Base-by-base conservation (phyloP, 2,113 vertebrate genomes). In the Castor canadensis region DNA sequence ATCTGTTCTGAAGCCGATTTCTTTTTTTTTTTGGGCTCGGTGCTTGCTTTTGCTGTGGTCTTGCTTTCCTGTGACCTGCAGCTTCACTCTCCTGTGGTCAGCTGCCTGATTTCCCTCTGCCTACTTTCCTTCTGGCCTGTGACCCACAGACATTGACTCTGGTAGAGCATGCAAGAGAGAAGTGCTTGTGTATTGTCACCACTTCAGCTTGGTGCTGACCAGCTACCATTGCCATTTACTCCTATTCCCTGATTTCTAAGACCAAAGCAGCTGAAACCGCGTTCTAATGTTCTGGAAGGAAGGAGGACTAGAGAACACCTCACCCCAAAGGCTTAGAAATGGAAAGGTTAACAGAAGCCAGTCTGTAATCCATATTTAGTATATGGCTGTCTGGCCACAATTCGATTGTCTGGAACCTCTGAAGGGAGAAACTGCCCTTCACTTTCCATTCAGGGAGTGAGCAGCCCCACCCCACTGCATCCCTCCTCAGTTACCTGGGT, bases 301-400 rank as follows among this genome's bases (percentile, higher is more conserved):
- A 32, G 77, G 45, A 52, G 24, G 58, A 56, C 13, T 22, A 62
- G 69, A 28, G 82, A 80, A 40, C 19, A 49, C 13, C 49, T 47
- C 0, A 4, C 84, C 28, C 19, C 54, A 43, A 43, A 22, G 35
- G 49, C 81, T 89, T 83, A 62, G 96, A 45, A 11, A 11, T 12
- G 64, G 75, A 91, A 95, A 86, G 77, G 96, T 95, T 96, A 96
- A 97, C 82, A 64, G 69, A 89, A 97, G 89, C 84, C 45, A n/a
- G 82, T 86, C 71, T 94, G 47, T 83, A 82, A 84, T 94, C 93
- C 86, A 94, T 95, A 97, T 97, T 95, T 97, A 97, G 91, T 93
- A 87, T 93, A 93, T 30, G 75, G 49, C 86, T 94, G 79, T 95
- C 95, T 95, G 91, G 91, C 91, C 94, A 84, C 82, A 58, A 72